Base-by-base conservation (phyloP, 2,888 invertebrate genomes). In the Mystacides longicornis region DNA sequence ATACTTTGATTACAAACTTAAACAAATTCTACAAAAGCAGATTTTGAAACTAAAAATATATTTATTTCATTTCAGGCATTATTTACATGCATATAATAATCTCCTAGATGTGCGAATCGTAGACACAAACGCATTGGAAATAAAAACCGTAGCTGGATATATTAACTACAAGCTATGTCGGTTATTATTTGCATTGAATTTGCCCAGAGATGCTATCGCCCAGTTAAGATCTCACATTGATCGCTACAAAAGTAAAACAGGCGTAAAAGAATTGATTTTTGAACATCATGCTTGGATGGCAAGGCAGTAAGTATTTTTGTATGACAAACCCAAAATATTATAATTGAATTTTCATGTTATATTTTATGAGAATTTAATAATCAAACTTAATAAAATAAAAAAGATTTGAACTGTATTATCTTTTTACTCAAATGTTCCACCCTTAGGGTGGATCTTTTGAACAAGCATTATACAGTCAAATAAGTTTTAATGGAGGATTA, bases 231-330 rank as follows among this genome's bases (percentile, higher is more conserved):
- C 86, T 60, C 97, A 97, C 66, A 86, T 93, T 60, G 94, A 96
- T 61, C 85, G 89, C 65, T 98, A 94, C 71, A 89, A 88, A 69
- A 80, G 75, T 60, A 80, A 84, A 63, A 80, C 86, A 62, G 97
- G 96, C 2, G 87, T 88, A 55, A 83, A 86, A 62, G 93, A 92
- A 65, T 76, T 95, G 55, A 77, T 86, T 16, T 97, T 98, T 77
- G 98, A 99, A 70, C 96, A 97, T 73, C 86, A 89, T 73, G 92
- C 93, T 2, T 98, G 96, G 96, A 81, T 97, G 69, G 89, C 93
- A 18, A 87, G 89, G 74, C 96, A 97, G 82, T 95, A 78, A 78
- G 84, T 75, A 16, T 37, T 37, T 37, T 37, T 37, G 5, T 27
- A 5, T 27, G 7, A 27, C 11, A 27, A 27, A 27, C 27, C 5